Evolutionary conservation across 2,888 invertebrate species (phyloP).

Genomic region (Leptogaster cylindrica): DNA sequence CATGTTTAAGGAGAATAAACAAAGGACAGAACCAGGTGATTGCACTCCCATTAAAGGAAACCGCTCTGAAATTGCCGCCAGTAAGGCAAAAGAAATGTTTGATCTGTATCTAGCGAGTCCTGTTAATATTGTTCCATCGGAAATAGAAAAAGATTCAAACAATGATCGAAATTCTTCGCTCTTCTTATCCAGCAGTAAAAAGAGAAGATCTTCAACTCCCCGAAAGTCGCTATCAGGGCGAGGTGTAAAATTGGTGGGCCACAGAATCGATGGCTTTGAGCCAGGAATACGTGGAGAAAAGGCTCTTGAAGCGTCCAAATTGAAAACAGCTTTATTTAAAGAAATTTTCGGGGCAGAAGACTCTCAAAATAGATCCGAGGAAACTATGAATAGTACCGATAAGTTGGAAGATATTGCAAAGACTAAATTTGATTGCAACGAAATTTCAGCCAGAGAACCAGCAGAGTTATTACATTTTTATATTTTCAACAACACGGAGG

Average conservation of each 20-base stretch:
- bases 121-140: slow-evolving; percentile 9
- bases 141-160: not conserved
- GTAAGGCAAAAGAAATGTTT: slow-evolving; percentile 29
- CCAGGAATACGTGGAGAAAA: slow-evolving; percentile 2
- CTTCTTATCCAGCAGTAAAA: slow-evolving; percentile 1
- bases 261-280: slow-evolving; percentile 45
- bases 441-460: not conserved
- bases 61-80: too few relatives aligned
- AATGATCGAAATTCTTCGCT: slow-evolving; percentile 7
- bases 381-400: not conserved
- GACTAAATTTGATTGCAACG: not conserved
- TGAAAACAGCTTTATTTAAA: slow-evolving; percentile 42
- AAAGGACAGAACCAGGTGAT: too few relatives aligned
- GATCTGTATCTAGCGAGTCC: slow-evolving; percentile 29
- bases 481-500: too few relatives aligned
- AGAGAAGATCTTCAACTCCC: slow-evolving; percentile 50
- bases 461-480: too few relatives aligned
- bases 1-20: slow-evolving; percentile 4
- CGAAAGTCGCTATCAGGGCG: slow-evolving; percentile 49
- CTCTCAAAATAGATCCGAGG: not conserved
- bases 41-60: too few relatives aligned
- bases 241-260: slow-evolving; percentile 39
- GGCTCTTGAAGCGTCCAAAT: slow-evolving; percentile 38
- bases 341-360: slow-evolving; percentile 26
- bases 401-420: not conserved